phyloP scores from a whole-genome alignment of 2,888 invertebrate genomes.

The Drosophila flavopinicola region DNA sequence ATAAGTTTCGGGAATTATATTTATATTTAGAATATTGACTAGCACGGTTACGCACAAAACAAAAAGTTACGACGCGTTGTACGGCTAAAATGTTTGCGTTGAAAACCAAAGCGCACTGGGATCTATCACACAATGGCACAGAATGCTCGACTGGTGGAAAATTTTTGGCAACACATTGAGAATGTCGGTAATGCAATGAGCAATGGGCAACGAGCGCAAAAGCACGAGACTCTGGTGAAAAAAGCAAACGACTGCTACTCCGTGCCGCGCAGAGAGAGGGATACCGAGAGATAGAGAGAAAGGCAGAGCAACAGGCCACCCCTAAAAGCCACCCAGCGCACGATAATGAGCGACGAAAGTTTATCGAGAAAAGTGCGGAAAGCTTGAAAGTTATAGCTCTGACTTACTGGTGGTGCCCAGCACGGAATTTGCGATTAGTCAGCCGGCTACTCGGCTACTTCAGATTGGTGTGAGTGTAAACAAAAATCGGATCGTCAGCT shows the following conservation, averaged over 20 bases:
- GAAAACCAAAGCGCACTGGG: constrained; percentile 26
- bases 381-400: constrained; percentile 33
- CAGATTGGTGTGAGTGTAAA: constrained; percentile 42
- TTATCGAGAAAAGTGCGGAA: constrained; percentile 29
- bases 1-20: constrained; percentile 49
- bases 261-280: constrained; percentile 30
- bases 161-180: constrained; percentile 54
- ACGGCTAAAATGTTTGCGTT: constrained; percentile 53
- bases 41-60: constrained; percentile 59
- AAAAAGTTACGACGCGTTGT: constrained; percentile 32
- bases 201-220: constrained; percentile 42
- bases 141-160: constrained; percentile 67
- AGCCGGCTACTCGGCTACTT: constrained; percentile 28
- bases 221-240: constrained; percentile 42
- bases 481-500: constrained; percentile 65
- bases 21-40: constrained; percentile 44
- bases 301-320: constrained; percentile 59
- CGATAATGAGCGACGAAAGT: constrained; percentile 34
- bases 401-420: neutral
- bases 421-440: constrained; percentile 16
- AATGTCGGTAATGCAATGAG: constrained; percentile 61
- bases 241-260: constrained; percentile 18
- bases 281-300: constrained; percentile 15
- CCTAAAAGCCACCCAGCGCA: constrained; percentile 52
- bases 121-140: constrained; percentile 51